phyloP scores from a whole-genome alignment of 1,140 invertebrate genomes.

The Leptinotarsa undecemlineata region DNA sequence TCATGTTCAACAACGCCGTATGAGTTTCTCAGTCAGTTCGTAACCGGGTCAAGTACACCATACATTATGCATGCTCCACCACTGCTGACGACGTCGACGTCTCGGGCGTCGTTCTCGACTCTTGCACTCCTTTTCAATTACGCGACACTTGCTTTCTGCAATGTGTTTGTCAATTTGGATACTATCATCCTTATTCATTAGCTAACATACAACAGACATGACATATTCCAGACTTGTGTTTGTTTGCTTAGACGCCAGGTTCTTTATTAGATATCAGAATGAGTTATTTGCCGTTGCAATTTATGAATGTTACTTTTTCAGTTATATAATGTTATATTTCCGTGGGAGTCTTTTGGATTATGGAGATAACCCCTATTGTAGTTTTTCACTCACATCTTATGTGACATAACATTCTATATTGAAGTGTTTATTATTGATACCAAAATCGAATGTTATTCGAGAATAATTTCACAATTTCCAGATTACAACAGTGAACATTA shows the following conservation, averaged over 20 bases:
- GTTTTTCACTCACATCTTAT: too few relatives aligned
- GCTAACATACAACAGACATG: not conserved
- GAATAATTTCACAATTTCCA: too few relatives aligned
- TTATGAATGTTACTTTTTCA: too few relatives aligned
- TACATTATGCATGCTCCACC: constrained; percentile 15
- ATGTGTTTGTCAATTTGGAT: constrained; percentile 6
- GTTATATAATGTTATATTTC: too few relatives aligned
- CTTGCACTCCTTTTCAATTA: constrained; percentile 16
- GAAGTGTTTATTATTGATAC: too few relatives aligned
- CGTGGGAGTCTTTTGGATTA: too few relatives aligned
- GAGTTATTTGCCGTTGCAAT: too few relatives aligned
- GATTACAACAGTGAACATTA: too few relatives aligned
- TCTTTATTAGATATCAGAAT: too few relatives aligned
- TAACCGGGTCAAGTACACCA: constrained; percentile 12
- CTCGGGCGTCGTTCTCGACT: not conserved
- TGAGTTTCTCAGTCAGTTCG: not conserved
- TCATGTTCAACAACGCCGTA: constrained; percentile 2
- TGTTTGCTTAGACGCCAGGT: not conserved
- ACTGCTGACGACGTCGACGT: not conserved
- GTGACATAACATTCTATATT: too few relatives aligned
- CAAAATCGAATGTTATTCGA: too few relatives aligned
- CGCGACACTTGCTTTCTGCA: not conserved
- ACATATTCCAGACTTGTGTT: not conserved
- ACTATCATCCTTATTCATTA: constrained; percentile 13
- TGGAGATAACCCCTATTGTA: too few relatives aligned